Percentiles rank a stretch among this genome's conserved stretches.
Evolutionary conservation across 1,140 invertebrate genomes (phyloP).

Genomic region (Ceratitis capitata): DNA sequence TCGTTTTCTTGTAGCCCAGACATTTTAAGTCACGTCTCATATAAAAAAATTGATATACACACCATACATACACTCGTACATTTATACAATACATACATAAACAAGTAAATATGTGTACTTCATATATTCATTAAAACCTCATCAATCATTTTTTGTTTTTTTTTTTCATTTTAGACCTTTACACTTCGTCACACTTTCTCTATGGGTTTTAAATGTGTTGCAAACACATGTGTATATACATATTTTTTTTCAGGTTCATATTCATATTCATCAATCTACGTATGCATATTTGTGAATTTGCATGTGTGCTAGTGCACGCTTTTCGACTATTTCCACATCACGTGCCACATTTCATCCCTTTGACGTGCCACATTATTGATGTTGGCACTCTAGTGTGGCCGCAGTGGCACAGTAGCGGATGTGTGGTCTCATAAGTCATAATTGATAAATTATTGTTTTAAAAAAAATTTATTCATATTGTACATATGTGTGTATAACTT

Average conservation of each 20-base stretch:
- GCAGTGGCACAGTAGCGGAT: not conserved
- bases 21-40: not conserved
- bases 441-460: too few relatives aligned
- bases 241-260: not conserved
- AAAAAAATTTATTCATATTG: too few relatives aligned
- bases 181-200: not conserved
- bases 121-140: not conserved
- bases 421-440: not conserved
- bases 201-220: not conserved
- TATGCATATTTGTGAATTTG: not conserved
- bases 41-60: not conserved
- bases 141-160: not conserved
- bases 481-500: too few relatives aligned
- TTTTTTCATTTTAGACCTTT: not conserved
- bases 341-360: not conserved
- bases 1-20: too few relatives aligned
- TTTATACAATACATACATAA: too few relatives aligned
- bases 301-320: not conserved
- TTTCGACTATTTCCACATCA: not conserved
- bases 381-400: not conserved
- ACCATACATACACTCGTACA: not conserved
- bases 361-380: not conserved
- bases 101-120: too few relatives aligned
- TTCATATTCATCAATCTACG: too few relatives aligned
- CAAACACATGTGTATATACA: too few relatives aligned